Evolutionary conservation across 2,888 invertebrate genomes (phyloP), one percentile per base, ranked within the genome.

Genomic region (Phrixothrix hirtus): DNA sequence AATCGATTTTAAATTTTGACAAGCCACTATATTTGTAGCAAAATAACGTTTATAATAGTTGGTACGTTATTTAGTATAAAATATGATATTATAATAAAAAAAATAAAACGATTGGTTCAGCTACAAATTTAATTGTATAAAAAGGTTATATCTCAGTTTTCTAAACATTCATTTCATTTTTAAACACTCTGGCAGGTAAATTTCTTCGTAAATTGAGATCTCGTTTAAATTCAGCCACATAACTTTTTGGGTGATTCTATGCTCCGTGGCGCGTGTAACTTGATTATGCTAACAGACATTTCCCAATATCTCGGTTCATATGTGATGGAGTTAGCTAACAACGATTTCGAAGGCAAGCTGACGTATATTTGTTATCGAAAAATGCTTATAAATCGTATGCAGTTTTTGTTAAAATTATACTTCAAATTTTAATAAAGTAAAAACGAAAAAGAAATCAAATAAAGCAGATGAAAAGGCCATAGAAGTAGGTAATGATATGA

Each of bases 211-310:
- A 21, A 21, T 21, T 21, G 21, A 21, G 21, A 21, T 21, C 21
- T 21, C 21, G 21, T 21, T 21, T 21, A 21, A 21, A 21, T 21
- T 21, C 21, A 21, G 21, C 21, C 21, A 21, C 21, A 21, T 21
- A 21, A 21, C 21, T 21, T 45, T 51, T 39, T 42, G 37, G 41
- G 37, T 43, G 47, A 51, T 53, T 42, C 42, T 48, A 29, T 26
- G 67, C 67, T 62, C 59, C 57, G 60, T 60, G 58, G 63, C 57
- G 65, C 67, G 64, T 55, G 58, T 67, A 67, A 68, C 66, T 65
- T 66, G 66, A 66, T 68, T 68, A 68, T 66, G 66, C 64, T 68
- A 68, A 67, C 68, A 67, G 65, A 67, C 64, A 66, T 67, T 66
- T 67, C 61, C 65, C 67, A 66, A 68, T 68, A 66, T 66, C 61